Evolutionary conservation across 2,888 invertebrate species (phyloP).

Genomic region (Leucania comma): DNA sequence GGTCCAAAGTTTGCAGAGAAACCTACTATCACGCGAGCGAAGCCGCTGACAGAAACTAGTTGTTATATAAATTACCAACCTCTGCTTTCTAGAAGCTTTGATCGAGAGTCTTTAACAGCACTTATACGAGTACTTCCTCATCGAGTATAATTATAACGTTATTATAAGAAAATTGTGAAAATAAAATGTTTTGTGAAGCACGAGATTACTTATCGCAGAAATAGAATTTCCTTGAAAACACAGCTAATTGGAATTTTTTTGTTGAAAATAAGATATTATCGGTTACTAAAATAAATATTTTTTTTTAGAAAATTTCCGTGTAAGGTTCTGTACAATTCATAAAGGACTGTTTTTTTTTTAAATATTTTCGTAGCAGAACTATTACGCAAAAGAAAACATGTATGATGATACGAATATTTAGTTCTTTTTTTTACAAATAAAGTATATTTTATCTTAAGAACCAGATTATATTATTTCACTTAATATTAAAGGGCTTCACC

Average conservation of each 20-base stretch:
- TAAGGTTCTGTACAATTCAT: conserved; percentile 13
- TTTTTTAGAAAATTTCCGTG: background rate
- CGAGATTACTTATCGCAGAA: conserved; percentile 41
- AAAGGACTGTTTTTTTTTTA: background rate
- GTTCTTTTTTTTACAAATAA: conserved; percentile 1
- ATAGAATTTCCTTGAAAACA: conserved; percentile 44
- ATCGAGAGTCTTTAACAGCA: conserved; percentile 25
- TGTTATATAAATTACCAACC: conserved; percentile 23
- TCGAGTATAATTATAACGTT: conserved; percentile 27
- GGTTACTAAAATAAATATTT: background rate
- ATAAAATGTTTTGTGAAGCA: conserved; percentile 24
- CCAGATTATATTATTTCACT: background rate
- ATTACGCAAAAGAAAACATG: background rate
- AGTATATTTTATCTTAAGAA: background rate
- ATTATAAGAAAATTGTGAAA: conserved; percentile 31
- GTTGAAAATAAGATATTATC: conserved; percentile 28
- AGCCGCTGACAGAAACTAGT: background rate
- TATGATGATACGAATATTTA: background rate
- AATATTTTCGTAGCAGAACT: background rate
- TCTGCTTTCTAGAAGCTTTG: conserved; percentile 24
- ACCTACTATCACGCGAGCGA: background rate
- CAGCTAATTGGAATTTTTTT: conserved; percentile 43
- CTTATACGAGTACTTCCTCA: conserved; percentile 41
- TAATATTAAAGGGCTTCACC: background rate
- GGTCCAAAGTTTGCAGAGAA: too few species aligned